Evolutionary conservation across 2,888 invertebrate genomes (phyloP).

Genomic region (Aphodius sticticus): DNA sequence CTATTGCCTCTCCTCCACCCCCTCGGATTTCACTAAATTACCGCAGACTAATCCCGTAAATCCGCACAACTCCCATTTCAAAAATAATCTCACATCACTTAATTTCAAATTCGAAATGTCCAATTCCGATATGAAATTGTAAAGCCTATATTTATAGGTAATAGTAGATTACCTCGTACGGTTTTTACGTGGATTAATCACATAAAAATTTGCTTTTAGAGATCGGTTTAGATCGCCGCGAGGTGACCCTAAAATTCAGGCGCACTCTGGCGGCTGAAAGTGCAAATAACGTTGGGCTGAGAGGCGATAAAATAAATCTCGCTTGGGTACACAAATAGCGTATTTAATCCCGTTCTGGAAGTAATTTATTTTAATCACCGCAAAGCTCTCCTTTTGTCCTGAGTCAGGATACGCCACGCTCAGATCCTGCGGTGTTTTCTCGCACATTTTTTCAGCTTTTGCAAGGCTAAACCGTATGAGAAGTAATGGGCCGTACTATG

Average conservation of each 20-base stretch:
- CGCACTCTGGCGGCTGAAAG: neutral
- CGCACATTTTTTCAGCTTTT: neutral
- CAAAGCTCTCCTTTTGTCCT: neutral
- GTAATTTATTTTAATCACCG: slow-evolving; percentile 4
- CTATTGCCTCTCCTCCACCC: too few species aligned
- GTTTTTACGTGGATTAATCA: too few species aligned
- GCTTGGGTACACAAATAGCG: neutral
- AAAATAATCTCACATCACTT: too few species aligned
- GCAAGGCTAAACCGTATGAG: neutral
- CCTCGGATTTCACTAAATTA: too few species aligned
- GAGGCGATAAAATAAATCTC: slow-evolving; percentile 4
- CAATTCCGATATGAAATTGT: too few species aligned
- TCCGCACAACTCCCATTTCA: too few species aligned
- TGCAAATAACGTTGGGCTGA: neutral
- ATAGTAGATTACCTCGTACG: too few species aligned
- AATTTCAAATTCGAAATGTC: too few species aligned
- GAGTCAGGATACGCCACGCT: neutral
- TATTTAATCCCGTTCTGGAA: neutral
- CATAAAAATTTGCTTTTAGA: neutral
- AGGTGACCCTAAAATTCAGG: neutral
- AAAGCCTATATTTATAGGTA: too few species aligned
- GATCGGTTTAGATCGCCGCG: neutral
- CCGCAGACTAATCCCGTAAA: too few species aligned
- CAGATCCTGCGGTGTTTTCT: neutral
- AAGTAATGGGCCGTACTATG: neutral